Base-by-base conservation (phyloP, 1,140 invertebrate genomes). In the Sarcophaga bullata region DNA sequence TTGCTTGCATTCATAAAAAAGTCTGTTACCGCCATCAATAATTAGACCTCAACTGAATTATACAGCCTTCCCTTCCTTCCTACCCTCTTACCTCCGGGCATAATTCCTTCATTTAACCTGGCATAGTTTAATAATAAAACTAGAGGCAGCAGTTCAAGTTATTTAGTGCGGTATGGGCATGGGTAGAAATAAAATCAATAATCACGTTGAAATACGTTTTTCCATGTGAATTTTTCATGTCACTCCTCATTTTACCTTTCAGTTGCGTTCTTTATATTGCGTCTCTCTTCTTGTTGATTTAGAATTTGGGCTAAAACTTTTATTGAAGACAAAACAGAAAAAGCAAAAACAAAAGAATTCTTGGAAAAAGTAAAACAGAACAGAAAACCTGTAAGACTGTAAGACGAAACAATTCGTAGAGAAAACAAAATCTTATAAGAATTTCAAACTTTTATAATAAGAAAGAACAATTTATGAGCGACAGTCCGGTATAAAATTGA, bases 161-260 rank as follows among this genome's bases (percentile, higher is more conserved):
- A n/a, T n/a, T n/a, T n/a, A n/a, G 25, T 37, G 25, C 1, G 25
- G 25, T 37, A 37, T 37, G 25, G 25, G 25, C 25, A 37, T 37
- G 25, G 25, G 25, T 15, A 58, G 5, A 58, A 11, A 68, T 19
- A 68, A 68, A 68, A 68, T 68, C 62, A 68, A 68, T 68, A 68
- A 17, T 68, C 62, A 68, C 62, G 62, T 68, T 68, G 62, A 68
- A 68, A 68, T 19, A 68, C 62, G 62, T 68, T 68, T 68, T 68
- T 17, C 6, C 62, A 68, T 68, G 62, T 68, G 62, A 68, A 68
- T 68, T 68, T 68, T 37, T 37, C 19, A 68, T 68, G 19, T 68
- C 17, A 68, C n/a, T 68, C 62, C 62, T 68, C 17, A 68, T 68
- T 68, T 68, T 9, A 68, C 62, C 19, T 68, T 68, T 4, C 17